These are phyloP conservation scores for Paedocypris micromegethes DNA, from an alignment of 2,797 vertebrate species.

Conservation along the genomic window DNA sequence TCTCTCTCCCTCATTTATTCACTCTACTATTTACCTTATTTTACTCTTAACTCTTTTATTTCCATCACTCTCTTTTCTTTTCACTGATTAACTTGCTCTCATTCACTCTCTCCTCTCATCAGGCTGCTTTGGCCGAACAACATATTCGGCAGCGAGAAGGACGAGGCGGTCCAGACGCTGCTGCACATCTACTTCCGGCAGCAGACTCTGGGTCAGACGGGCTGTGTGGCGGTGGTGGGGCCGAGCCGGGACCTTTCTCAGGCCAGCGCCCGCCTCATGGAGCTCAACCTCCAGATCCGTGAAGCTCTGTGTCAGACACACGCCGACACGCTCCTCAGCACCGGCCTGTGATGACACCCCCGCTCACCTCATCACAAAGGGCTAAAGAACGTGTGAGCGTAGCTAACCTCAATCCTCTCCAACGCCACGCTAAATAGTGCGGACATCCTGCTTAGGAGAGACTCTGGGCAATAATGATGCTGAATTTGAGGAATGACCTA, in stretches of 20 bases:
- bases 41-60: too few relatives aligned
- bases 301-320: conserved; percentile 86
- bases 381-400: conserved; percentile 70
- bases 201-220: conserved; percentile 92
- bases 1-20: too few relatives aligned
- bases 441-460: conserved; percentile 41
- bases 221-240: conserved; percentile 88
- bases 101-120: not conserved
- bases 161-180: conserved; percentile 87
- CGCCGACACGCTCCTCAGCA: conserved; percentile 75
- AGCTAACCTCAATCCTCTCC: conserved; percentile 60
- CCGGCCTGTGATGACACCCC: conserved; percentile 77
- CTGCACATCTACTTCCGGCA: conserved; percentile 97
- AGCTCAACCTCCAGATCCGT: conserved; percentile 94
- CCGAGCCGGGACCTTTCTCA: conserved; percentile 89
- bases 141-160: conserved; percentile 88
- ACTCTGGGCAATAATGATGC: conserved; percentile 68
- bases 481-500: conserved; percentile 70
- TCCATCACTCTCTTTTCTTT: too few relatives aligned
- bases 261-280: conserved; percentile 90
- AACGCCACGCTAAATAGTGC: too few relatives aligned
- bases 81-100: not conserved
- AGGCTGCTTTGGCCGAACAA: conserved; percentile 94
- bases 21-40: too few relatives aligned
- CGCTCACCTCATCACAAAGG: conserved; percentile 65